A percentile compares a stretch with the other conserved stretches of the same genome.
phyloP scores from a whole-genome alignment of 2,797 vertebrate species.

The Chiroxiphia lanceolata region DNA sequence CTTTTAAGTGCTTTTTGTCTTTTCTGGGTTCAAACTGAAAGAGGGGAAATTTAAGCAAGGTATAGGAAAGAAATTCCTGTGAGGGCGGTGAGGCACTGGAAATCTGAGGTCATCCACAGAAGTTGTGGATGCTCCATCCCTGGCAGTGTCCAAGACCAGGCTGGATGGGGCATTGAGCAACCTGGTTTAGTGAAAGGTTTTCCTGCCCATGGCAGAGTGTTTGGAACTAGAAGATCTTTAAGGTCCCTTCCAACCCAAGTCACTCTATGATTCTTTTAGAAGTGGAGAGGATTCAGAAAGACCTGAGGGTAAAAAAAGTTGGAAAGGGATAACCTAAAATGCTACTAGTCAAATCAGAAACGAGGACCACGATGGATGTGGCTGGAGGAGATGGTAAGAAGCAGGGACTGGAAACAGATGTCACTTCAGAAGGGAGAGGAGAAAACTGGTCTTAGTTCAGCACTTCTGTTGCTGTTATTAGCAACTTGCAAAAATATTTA shows the following conservation, averaged over 20 bases:
- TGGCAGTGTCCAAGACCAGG: neutral
- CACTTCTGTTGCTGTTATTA: neutral
- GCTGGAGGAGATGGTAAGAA: neutral
- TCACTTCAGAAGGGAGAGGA: neutral
- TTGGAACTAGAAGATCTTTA: neutral
- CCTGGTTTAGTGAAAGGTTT: neutral
- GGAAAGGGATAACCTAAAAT: neutral
- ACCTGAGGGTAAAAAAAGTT: neutral
- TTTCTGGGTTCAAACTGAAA: neutral
- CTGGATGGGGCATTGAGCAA: neutral
- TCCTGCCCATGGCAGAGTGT: neutral
- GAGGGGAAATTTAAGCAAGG: neutral
- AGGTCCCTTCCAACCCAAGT: neutral
- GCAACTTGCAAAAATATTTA: constrained; percentile 13
- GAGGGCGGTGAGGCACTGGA: neutral
- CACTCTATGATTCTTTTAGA: neutral
- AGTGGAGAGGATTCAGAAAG: neutral
- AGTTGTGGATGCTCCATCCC: neutral
- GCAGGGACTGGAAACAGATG: neutral
- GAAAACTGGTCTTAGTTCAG: neutral
- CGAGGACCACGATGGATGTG: neutral
- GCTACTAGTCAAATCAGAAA: neutral
- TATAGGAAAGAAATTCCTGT: neutral
- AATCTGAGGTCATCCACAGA: neutral
- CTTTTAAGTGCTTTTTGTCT: neutral